These are phyloP conservation scores for Andrena bucephala DNA, from an alignment of 2,888 invertebrate species.

Conservation along the genomic window DNA sequence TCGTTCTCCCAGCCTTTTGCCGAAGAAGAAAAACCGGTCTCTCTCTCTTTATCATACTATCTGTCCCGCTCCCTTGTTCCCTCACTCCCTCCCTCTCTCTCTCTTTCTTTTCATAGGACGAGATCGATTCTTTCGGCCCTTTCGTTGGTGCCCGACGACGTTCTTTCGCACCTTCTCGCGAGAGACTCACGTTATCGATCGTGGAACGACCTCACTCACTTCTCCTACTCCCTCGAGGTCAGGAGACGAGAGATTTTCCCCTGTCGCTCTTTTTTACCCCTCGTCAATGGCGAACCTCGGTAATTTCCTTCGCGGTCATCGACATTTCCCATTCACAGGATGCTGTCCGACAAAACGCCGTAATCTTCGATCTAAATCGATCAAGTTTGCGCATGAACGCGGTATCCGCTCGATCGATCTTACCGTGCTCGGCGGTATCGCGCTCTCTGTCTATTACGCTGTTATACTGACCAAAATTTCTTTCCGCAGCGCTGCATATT, in stretches of 20 bases:
- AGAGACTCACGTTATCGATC: constrained; percentile 73
- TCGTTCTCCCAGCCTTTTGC: constrained; percentile 27
- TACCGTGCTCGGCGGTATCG: neutral
- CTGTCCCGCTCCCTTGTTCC: neutral
- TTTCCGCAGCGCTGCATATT: constrained; percentile 1
- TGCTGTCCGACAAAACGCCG: neutral
- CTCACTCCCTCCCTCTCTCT: constrained; percentile 6
- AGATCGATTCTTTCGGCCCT: constrained; percentile 64
- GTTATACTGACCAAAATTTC: neutral
- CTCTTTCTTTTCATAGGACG: constrained; percentile 56
- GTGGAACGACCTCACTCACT: constrained; percentile 74
- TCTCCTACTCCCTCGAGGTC: constrained; percentile 74
- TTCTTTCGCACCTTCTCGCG: constrained; percentile 71
- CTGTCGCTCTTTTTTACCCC: constrained; percentile 37
- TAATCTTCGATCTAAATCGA: constrained; percentile 30
- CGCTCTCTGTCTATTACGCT: neutral
- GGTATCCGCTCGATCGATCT: constrained; percentile 20
- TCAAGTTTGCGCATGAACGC: neutral
- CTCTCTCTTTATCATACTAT: constrained; percentile 3
- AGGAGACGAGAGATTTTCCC: constrained; percentile 66
- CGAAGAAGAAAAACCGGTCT: constrained; percentile 37
- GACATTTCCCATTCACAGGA: constrained; percentile 59
- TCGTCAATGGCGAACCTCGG: constrained; percentile 31
- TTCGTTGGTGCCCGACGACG: constrained; percentile 51
- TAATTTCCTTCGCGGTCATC: constrained; percentile 59